Conservation (phyloP, 2,888 invertebrate genomes). For the Carabus problematicus region DNA sequence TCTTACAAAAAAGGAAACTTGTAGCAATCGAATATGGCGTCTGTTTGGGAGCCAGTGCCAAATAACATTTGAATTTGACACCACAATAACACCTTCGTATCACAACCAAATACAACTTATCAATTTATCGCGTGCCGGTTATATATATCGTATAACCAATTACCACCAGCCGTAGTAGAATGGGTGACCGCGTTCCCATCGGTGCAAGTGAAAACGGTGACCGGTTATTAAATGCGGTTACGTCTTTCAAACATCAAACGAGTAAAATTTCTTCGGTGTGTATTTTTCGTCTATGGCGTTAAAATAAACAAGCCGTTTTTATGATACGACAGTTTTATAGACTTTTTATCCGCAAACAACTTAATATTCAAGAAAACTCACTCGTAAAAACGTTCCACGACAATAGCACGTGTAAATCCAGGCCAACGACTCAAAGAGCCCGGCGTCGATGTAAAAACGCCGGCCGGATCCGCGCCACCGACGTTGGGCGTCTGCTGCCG, state of each 20-base stretch:
- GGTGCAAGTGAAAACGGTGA: conserved; percentile 17
- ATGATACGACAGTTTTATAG: conserved; percentile 29
- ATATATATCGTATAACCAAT: conserved; percentile 30
- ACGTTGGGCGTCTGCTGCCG: conserved; percentile 13
- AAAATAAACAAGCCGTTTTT: conserved; percentile 22
- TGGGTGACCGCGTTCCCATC: background rate
- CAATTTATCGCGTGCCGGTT: background rate
- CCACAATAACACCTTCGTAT: background rate
- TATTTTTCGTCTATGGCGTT: background rate
- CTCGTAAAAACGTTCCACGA: conserved; percentile 28
- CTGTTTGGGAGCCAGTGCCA: conserved; percentile 16
- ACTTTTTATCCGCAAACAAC: conserved; percentile 31
- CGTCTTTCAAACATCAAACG: conserved; percentile 21
- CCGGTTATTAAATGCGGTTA: background rate
- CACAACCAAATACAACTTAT: conserved; percentile 10
- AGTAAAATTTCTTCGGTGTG: background rate
- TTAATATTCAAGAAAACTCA: conserved; percentile 33
- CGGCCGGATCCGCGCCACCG: conserved; percentile 23
- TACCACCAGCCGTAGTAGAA: background rate
- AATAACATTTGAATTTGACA: conserved; percentile 22
- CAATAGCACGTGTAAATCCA: conserved; percentile 30
- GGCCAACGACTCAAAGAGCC: background rate
- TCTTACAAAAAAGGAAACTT: conserved; percentile 28
- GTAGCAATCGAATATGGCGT: conserved; percentile 18
- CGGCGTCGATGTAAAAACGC: conserved; percentile 29